Conservation (phyloP, 2,113 vertebrate genomes). For the Casuarius casuarius region DNA sequence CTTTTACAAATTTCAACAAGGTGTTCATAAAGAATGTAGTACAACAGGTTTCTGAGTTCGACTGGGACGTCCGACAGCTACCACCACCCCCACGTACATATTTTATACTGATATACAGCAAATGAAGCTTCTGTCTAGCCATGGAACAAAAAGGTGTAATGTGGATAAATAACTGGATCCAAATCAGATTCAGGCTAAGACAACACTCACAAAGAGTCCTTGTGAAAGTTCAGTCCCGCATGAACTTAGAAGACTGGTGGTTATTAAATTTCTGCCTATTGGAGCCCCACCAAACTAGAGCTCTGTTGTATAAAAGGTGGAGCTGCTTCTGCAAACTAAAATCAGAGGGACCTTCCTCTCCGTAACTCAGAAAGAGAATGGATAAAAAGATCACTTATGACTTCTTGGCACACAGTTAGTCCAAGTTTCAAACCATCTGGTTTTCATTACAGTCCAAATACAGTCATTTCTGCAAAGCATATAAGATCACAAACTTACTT, state of each 20-base stretch:
- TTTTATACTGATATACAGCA: neutral
- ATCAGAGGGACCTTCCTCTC: neutral
- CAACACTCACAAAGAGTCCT: neutral
- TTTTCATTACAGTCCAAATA: constrained; percentile 36
- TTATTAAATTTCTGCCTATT: neutral
- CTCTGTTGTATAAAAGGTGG: neutral
- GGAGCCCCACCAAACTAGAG: neutral
- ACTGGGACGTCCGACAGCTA: neutral
- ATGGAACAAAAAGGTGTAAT: neutral
- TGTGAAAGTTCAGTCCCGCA: neutral
- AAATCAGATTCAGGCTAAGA: neutral
- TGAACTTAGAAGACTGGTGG: neutral
- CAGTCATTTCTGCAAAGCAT: constrained; percentile 13
- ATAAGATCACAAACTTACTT: constrained; percentile 85
- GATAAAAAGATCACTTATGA: constrained; percentile 3
- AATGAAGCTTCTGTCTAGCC: neutral
- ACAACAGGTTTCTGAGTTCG: neutral
- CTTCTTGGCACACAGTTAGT: neutral
- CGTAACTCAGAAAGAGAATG: neutral
- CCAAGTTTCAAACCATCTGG: constrained; percentile 23
- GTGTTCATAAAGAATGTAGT: neutral
- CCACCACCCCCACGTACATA: neutral
- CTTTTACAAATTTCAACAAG: neutral
- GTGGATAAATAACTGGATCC: neutral
- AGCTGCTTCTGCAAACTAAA: neutral